These are phyloP conservation scores for Diadegma fenestrale DNA, from an alignment of 2,888 invertebrate species.

Conservation along the genomic window DNA sequence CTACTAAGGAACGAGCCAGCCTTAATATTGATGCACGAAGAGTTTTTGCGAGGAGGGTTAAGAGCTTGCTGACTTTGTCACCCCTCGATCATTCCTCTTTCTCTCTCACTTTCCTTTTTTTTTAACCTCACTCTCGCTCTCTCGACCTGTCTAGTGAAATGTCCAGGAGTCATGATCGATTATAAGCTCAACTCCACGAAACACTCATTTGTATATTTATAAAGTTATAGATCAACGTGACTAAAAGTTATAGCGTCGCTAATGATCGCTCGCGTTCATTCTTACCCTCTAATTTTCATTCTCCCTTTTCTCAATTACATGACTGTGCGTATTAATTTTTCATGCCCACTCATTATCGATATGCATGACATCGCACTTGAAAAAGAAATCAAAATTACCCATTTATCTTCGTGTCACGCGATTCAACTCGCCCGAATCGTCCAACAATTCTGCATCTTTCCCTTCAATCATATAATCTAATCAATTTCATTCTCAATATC, in stretches of 20 bases:
- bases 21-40: constrained; percentile 72
- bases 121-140: neutral
- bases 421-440: neutral
- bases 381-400: constrained; percentile 14
- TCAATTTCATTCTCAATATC: neutral
- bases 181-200: neutral
- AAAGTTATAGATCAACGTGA: neutral
- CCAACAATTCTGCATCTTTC: neutral
- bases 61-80: constrained; percentile 30
- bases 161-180: constrained; percentile 1
- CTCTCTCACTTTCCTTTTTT: neutral
- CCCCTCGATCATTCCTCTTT: constrained; percentile 56
- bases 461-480: neutral
- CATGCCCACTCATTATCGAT: constrained; percentile 15
- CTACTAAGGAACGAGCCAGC: constrained; percentile 68
- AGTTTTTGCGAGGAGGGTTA: constrained; percentile 24
- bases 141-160: neutral
- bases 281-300: constrained; percentile 40
- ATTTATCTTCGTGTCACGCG: neutral
- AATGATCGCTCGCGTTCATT: neutral
- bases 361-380: neutral
- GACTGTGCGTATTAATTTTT: constrained; percentile 10
- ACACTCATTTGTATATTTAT: neutral
- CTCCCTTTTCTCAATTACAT: constrained; percentile 10
- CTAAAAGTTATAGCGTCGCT: constrained; percentile 1